Percentiles rank a stretch among this genome's conserved stretches.
Evolutionary conservation across 2,888 invertebrate genomes (phyloP).

Genomic region (Adineta ricciae): DNA sequence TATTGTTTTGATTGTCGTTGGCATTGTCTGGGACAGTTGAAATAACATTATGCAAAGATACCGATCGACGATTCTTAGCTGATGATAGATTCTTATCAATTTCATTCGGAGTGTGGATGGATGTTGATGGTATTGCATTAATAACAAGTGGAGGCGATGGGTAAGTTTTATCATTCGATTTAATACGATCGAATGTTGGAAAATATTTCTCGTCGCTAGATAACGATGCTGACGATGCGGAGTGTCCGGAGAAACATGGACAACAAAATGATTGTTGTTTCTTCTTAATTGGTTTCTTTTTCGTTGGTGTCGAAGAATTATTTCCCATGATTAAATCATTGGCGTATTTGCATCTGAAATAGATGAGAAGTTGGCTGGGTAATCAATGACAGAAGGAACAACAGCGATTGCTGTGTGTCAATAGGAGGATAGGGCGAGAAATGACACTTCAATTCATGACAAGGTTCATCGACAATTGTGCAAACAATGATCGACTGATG

Average conservation of each 20-base stretch:
- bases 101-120: not conserved
- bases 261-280: not conserved
- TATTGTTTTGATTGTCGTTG: not conserved
- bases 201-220: not conserved
- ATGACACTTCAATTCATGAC: not conserved
- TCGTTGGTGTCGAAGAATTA: not conserved
- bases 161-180: not conserved
- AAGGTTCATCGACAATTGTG: not conserved
- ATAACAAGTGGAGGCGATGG: not conserved
- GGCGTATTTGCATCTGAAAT: not conserved
- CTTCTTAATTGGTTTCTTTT: not conserved
- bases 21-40: not conserved
- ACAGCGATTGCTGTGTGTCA: too few species aligned
- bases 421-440: not conserved
- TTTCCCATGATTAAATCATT: not conserved
- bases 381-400: too few species aligned
- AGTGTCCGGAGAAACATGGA: not conserved
- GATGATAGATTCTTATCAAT: not conserved
- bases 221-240: not conserved
- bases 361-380: too few species aligned
- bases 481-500: not conserved
- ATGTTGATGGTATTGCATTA: not conserved
- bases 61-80: not conserved
- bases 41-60: conserved; percentile 10
- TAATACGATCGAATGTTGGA: conserved; percentile 12